Evolutionary conservation across 1,140 invertebrate genomes (phyloP), one percentile per base, ranked within the genome.

Genomic region (Leptopilina clavipes): DNA sequence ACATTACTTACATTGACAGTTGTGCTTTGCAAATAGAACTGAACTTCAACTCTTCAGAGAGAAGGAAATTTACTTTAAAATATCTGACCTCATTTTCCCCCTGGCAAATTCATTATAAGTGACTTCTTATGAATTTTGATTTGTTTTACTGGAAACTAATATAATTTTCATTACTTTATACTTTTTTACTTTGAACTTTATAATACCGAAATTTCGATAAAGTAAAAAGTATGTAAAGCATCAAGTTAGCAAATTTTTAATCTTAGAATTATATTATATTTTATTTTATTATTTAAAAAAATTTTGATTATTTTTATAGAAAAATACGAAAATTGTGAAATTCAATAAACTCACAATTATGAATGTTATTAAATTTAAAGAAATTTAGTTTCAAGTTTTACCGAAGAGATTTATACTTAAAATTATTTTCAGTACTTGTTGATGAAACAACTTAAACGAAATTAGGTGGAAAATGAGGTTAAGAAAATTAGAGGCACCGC

Each of bases 1-100:
- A n/a, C n/a, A n/a, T n/a, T n/a, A 59, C 3, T 2, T 59, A 59
- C 54, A 59, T 59, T 22, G 22, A 59, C 19, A 59, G 18, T 11
- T 52, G n/a, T 52, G 17, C 48, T 52, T 65, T 65, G 56, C 56
- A 65, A 65, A 65, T 65, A 65, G 19, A 31, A 65, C 22, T 65
- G 0, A 31, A n/a, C 2, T 14, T 65, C 11, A 65, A 65, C 11
- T 22, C 12, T 7, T 31, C 2, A 25, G 22, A 19, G 56, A 22
- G 9, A 65, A n/a, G 12, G 22, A 65, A 65, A 65, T 65, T 65
- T 31, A 19, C 56, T 65, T 25, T 5, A 65, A 25, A 65, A 31
- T 31, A 65, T 65, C 56, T 65, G 56, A 65, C 22, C 56, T 65
- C 12, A 65, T 65, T 65, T 65, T 14, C 56, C 12, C 12, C 14